A percentile compares a stretch with the other conserved stretches of the same genome.
Evolutionary conservation across 2,888 invertebrate species (phyloP).

Genomic region (Ophioninae sp.): DNA sequence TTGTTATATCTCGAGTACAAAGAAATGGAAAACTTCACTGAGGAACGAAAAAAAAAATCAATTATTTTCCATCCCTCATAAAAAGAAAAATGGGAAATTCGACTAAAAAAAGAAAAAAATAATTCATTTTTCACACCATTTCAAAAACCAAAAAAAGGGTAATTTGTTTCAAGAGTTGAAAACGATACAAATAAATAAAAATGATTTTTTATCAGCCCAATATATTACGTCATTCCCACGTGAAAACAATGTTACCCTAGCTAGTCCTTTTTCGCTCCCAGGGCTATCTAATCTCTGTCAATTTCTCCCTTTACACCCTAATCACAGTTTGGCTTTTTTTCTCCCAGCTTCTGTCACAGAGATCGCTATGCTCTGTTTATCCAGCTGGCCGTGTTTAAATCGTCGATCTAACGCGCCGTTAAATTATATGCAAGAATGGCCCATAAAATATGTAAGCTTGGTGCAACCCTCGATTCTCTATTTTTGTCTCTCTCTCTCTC

Average conservation of each 20-base stretch:
- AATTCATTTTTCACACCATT: background rate
- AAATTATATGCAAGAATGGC: conserved; percentile 81
- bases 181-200: no score
- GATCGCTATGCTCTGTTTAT: conserved; percentile 75
- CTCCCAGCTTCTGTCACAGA: conserved; percentile 59
- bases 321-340: conserved; percentile 21
- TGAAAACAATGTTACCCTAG: conserved; percentile 59
- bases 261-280: conserved; percentile 65
- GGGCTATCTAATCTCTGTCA: conserved; percentile 52
- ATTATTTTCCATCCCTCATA: no score
- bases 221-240: conserved; percentile 25
- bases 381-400: conserved; percentile 80
- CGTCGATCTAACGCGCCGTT: conserved; percentile 79
- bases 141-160: no score
- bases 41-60: no score
- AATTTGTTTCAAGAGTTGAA: no score
- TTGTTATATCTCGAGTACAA: no score
- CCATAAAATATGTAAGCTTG: conserved; percentile 79
- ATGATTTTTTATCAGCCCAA: no score
- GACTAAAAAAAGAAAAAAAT: conserved; percentile 24
- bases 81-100: background rate
- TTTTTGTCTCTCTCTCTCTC: conserved; percentile 6
- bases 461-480: conserved; percentile 2
- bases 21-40: no score
- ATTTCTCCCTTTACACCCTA: conserved; percentile 16